Evolutionary conservation across 2,888 invertebrate genomes (phyloP), one percentile per base, ranked within the genome.

Genomic region (Altica lythri): DNA sequence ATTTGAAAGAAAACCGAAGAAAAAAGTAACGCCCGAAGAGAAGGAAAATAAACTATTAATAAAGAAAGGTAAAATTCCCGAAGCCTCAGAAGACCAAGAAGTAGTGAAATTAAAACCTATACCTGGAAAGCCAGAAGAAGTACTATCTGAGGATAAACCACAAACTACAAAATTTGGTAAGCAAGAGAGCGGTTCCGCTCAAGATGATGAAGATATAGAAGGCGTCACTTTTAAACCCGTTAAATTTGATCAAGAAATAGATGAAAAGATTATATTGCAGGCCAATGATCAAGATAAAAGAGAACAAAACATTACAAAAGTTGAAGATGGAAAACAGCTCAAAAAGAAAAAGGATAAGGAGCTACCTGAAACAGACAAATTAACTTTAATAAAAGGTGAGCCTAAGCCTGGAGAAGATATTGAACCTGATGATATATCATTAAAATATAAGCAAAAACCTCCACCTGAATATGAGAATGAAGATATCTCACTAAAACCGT

Each of bases 201-300:
- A n/a, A n/a, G n/a, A n/a, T n/a, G 55, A 60, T 63, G 64, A 60
- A 62, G 66, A 68, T 12, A 68, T 74, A 32, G 71, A 76, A 34
- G 70, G 75, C 60, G 69, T 75, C 2, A 72, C 76, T 54, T 76
- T 78, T 59, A 67, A 76, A 62, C 76, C 77, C 5, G 71, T 72
- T 49, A 38, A 54, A 54, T 44, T 57, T 34, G 50, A 72, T 2
- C 16, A 27, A 32, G 19, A 48, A 25, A 71, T 77, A 52, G 69
- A 69, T 29, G 73, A 77, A 63, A 72, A 70, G 59, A 64, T 68
- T 19, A 65, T 68, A 56, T 63, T 68, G 40, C 73, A 75, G 57
- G 61, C 59, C 68, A 77, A 38, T 4, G 3, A 2, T 29, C 12
- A 8, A 29, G 13, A 18, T 1, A 5, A 38, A 30, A 45, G 49